Base-by-base conservation (phyloP, 2,113 vertebrate species). In the Nothobranchius kuhntae region DNA sequence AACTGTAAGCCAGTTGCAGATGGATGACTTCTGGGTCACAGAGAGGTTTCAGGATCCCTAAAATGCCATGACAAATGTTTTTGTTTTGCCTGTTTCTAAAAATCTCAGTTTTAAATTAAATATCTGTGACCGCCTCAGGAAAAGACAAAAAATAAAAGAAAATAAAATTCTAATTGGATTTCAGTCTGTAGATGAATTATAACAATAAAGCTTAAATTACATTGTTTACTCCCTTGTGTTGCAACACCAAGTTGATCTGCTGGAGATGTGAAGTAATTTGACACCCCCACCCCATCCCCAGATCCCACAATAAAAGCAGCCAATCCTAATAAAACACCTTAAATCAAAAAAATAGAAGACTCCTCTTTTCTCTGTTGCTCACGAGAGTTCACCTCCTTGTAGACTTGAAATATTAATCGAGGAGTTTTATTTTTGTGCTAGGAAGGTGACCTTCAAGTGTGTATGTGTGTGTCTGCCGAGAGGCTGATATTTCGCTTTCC, bases 351-450 rank as follows among this genome's bases (percentile, higher is more conserved):
- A 72, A 36, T 47, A 65, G 30, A 47, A 55, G 40, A 44, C n/a
- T 26, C 66, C 65, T 24, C 35, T 71, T 80, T 70, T 62, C 60
- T 13, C 60, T 38, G 60, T 51, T 65, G 58, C 53, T 71, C 57
- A 76, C 63, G 65, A 77, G 62, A 53, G 17, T 65, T 67, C 52
- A 30, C 40, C 73, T 86, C 68, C 81, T 77, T 55, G 56, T 65
- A 73, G 81, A 47, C 55, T 50, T 87, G 65, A 87, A 86, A 88
- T 85, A 89, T 89, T 89, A 82, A 89, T 87, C 77, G 77, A 61
- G 55, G 66, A 50, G 62, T 86, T 89, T 85, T 78, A 84, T 81
- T 85, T 65, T 83, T 60, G 79, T 85, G 68, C 56, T 68, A 82
- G 80, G 71, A 87, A 88, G 78, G 81, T 89, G 81, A 87, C 84